Evolutionary conservation across 23 tunicate species (phyloP).

Genomic region (Trididemnum miniatum): DNA sequence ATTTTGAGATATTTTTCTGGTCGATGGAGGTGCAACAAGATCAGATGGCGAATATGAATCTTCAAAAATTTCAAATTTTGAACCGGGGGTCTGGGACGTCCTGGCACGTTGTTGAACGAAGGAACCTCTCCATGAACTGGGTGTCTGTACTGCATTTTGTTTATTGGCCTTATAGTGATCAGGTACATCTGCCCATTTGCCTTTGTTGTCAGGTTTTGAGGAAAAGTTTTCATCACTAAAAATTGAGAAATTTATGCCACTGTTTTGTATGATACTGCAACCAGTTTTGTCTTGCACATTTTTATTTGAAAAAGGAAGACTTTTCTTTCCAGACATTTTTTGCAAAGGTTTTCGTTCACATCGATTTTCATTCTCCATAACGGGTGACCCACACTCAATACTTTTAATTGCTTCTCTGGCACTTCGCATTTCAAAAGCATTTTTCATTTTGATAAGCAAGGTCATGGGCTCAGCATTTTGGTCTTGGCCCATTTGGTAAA

Average conservation of each 20-base stretch:
- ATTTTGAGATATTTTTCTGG: constrained; percentile 12
- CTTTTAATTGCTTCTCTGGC: constrained; percentile 5
- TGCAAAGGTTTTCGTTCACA: background rate
- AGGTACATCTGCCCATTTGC: constrained; percentile 28
- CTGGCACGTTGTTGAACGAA: background rate
- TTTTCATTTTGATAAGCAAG: constrained; percentile 44
- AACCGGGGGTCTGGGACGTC: background rate
- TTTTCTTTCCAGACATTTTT: background rate
- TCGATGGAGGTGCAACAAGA: background rate
- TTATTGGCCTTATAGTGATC: background rate
- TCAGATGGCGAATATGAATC: background rate
- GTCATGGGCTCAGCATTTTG: constrained; percentile 60
- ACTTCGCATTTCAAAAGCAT: constrained; percentile 35
- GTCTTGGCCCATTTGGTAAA: constrained; percentile 56
- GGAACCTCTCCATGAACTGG: background rate
- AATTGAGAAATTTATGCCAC: background rate
- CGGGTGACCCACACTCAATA: background rate
- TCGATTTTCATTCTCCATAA: too few relatives aligned
- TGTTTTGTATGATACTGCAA: background rate
- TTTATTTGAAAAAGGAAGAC: background rate
- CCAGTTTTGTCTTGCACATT: background rate
- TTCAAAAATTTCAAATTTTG: constrained; percentile 1
- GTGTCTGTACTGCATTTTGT: constrained; percentile 7
- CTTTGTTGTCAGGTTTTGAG: background rate
- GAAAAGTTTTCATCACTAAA: constrained; percentile 13